Evolutionary conservation across 2,113 vertebrate genomes (phyloP), one percentile per base, ranked within the genome.

Genomic region (Psephotus haematonotus): DNA sequence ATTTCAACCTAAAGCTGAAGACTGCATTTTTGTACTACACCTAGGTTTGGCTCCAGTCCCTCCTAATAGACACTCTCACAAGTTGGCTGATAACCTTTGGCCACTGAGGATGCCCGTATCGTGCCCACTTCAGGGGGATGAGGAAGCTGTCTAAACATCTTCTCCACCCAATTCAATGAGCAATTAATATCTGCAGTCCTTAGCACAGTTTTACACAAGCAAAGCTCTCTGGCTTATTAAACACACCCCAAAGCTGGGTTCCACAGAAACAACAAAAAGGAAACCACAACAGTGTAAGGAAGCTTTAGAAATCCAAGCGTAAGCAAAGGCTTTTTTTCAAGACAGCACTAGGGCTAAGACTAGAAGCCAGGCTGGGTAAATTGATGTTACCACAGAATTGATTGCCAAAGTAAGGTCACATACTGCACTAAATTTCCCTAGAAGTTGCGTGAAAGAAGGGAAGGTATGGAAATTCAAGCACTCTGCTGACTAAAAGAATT

Each of bases 51-150:
- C 55, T 71, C 31, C 31, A 3, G 1, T 17, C 39, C 10, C 35
- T 88, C 43, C 69, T 75, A 67, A 46, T 6, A 14, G 46, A 53
- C 49, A 22, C 41, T 76, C 78, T 62, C 65, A 41, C 37, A 53
- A 69, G 25, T 2, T 44, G 52, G 35, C 16, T 1, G 1, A 52
- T 22, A 72, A 75, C 37, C 17, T 41, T 6, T 57, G 33, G 52
- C 76, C 46, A 47, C 20, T 22, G 29, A 63, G 35, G 68, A 63
- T 19, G 85, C 43, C 69, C 27, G 5, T 11, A n/a, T 23, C 2
- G 0, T 8, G 47, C 27, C 25, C 3, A 0, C 44, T 17, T 62
- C 63, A 72, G n/a, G 39, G 43, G 6, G 13, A 33, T 13, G n/a
- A 78, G 43, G 41, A 68, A 57, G 22, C 31, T 53, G 12, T 13